Conservation (phyloP, 1,140 invertebrate genomes). For the Drosophila ambigua region DNA sequence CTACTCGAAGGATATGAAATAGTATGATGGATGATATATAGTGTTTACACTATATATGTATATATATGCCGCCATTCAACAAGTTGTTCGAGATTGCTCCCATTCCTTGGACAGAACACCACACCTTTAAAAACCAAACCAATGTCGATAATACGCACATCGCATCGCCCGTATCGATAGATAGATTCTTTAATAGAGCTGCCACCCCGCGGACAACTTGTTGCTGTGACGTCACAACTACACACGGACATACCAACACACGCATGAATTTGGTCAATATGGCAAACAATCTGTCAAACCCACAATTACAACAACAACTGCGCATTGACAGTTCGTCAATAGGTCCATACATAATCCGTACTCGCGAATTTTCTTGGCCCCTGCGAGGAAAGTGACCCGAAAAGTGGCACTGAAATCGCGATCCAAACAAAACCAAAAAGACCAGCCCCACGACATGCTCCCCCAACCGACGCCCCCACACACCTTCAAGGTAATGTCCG, state of each 20-base stretch:
- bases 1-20: slow-evolving; percentile 13
- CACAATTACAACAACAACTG: slow-evolving; percentile 61
- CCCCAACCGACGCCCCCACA: slow-evolving; percentile 55
- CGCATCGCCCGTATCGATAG: slow-evolving; percentile 4
- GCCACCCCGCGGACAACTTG: slow-evolving; percentile 53
- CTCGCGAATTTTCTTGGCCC: no score
- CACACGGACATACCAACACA: slow-evolving; percentile 37
- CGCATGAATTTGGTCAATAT: slow-evolving; percentile 72
- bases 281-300: slow-evolving; percentile 80
- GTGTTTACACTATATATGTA: no score
- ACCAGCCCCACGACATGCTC: slow-evolving; percentile 41
- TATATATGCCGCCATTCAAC: no score
- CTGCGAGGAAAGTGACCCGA: no score
- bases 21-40: background rate
- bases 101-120: no score
- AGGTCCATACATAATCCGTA: slow-evolving; percentile 40
- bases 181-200: slow-evolving; percentile 30
- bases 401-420: background rate
- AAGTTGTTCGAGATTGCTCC: no score
- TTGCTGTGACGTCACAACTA: slow-evolving; percentile 60
- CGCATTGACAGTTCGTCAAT: slow-evolving; percentile 75
- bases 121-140: no score
- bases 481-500: slow-evolving; percentile 69
- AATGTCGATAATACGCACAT: no score
- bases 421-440: slow-evolving; percentile 8